Conservation (phyloP, 2,888 invertebrate genomes). For the Parochlus steinenii region DNA sequence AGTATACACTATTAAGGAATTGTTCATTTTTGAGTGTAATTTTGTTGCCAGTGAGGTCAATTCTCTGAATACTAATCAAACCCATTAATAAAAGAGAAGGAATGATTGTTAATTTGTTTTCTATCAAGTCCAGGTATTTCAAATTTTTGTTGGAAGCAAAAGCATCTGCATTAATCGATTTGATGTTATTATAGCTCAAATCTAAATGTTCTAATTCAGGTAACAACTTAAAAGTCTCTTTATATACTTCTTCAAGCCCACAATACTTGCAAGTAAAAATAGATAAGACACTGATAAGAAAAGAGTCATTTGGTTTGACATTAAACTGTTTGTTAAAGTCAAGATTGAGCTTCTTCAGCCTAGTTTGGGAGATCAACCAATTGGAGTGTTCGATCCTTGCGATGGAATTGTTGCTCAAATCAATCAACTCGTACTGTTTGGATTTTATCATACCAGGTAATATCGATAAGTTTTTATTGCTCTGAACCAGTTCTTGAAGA, state of each 20-base stretch:
- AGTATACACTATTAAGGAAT: conserved; percentile 6
- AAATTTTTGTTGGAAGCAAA: conserved; percentile 3
- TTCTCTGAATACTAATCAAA: conserved; percentile 1
- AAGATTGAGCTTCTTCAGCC: conserved; percentile 1
- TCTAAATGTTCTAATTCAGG: background rate
- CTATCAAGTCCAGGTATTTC: conserved; percentile 3
- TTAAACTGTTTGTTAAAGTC: conserved; percentile 5
- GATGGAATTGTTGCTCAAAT: conserved; percentile 12
- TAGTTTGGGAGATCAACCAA: conserved; percentile 1
- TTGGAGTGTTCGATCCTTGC: conserved; percentile 3
- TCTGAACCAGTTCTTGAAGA: no score
- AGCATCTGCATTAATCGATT: conserved; percentile 5
- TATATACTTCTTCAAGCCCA: conserved; percentile 6
- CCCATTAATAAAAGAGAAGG: background rate
- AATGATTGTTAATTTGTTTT: background rate
- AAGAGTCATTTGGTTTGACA: conserved; percentile 3
- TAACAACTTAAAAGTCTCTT: conserved; percentile 1
- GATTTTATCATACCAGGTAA: no score
- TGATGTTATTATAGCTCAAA: conserved; percentile 6
- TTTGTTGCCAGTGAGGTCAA: conserved; percentile 2
- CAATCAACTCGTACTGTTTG: no score
- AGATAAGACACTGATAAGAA: conserved; percentile 1
- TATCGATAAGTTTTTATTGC: no score
- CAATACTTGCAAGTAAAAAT: conserved; percentile 5
- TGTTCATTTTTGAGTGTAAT: background rate